Evolutionary conservation across 2,113 vertebrate species (phyloP), one percentile per base, ranked within the genome.

Genomic region (Ceyx margarethae): DNA sequence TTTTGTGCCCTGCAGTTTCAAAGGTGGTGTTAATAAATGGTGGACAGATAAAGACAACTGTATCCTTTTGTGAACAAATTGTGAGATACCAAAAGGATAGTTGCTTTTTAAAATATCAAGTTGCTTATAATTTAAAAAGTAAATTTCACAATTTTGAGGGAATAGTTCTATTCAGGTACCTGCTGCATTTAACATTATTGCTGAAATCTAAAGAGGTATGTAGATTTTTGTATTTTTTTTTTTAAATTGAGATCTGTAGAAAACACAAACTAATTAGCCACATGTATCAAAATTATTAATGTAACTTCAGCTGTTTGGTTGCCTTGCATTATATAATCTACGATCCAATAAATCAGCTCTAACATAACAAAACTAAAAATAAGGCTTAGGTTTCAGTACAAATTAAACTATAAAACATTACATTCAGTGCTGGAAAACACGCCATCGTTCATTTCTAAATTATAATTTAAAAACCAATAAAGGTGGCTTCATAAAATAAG

Each of bases 321-420:
- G 76, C 74, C 45, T 93, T 65, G 51, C 73, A 78, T 89, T 96
- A 76, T 83, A 88, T 95, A 94, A 94, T 96, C 96, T 90, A 96
- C 2, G 81, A 96, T 93, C 91, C 78, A 95, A 97, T 97, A 97
- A 97, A 96, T 97, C 85, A 94, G 75, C 46, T 72, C 13, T 51
- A 93, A 88, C 76, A 72, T 77, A 78, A 83, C 72, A 92, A 96
- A 94, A 85, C 84, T 62, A 91, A 96, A 91, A 96, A 89, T 67
- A 89, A 96, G 53, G 76, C 61, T 94, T 64, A 68, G 48, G 20
- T 87, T 80, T 87, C 56, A 15, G 62, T 84, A 93, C 94, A 97
- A 97, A 97, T 96, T 95, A 96, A 97, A 97, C 96, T 88, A 94
- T 96, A 96, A 97, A 97, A 91, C 92, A 96, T 9, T 42, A 77